phyloP scores from a whole-genome alignment of 2,797 vertebrate genomes.

The Sebastiscus tertius region DNA sequence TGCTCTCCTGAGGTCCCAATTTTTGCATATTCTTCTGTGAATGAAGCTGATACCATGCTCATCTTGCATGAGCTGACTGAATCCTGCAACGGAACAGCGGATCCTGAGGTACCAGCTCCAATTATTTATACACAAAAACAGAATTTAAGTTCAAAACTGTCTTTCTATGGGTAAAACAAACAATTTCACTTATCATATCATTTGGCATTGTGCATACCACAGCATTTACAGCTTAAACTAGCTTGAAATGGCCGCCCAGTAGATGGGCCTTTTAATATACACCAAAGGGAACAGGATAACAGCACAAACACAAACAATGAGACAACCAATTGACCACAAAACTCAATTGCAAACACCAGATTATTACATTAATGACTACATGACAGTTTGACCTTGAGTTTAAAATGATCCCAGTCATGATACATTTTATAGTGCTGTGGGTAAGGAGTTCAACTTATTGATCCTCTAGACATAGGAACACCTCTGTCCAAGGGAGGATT shows the following conservation, averaged over 20 bases:
- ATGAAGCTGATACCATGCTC: constrained; percentile 22
- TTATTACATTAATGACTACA: not conserved
- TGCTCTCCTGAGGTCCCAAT: constrained; percentile 66
- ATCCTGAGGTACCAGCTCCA: constrained; percentile 59
- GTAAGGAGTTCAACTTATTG: not conserved
- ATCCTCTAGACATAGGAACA: not conserved
- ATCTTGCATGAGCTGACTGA: constrained; percentile 41
- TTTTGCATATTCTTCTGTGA: constrained; percentile 43
- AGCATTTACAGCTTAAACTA: not conserved
- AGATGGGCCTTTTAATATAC: not conserved
- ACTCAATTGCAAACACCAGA: not conserved
- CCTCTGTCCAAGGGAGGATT: not conserved
- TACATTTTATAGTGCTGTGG: not conserved
- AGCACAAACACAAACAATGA: not conserved
- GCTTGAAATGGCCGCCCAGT: not conserved
- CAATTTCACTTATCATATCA: not conserved
- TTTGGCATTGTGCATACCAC: not conserved
- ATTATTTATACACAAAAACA: not conserved
- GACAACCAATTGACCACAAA: not conserved
- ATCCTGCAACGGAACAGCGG: constrained; percentile 59
- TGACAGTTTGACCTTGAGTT: not conserved
- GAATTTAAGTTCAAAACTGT: not conserved
- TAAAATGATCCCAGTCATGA: not conserved
- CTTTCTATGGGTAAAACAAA: not conserved
- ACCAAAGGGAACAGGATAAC: not conserved